phyloP scores from a whole-genome alignment of 1,140 invertebrate genomes.

The Macrocentrus cingulum region DNA sequence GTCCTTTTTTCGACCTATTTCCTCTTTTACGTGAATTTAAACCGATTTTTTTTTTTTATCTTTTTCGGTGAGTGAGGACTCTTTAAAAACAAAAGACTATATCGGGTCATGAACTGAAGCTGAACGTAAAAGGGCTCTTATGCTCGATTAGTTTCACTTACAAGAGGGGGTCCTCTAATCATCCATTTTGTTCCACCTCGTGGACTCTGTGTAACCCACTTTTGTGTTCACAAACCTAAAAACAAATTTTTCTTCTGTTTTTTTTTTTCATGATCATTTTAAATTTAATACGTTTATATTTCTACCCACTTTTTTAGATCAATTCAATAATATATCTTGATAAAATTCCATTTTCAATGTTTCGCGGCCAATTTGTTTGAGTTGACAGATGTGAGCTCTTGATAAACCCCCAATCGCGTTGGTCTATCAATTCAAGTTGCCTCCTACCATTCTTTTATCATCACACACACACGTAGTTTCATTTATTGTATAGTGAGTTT shows the following conservation, averaged over 20 bases:
- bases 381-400: conserved; percentile 30
- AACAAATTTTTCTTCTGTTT: no score
- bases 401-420: neutral
- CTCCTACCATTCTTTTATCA: neutral
- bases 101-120: conserved; percentile 14
- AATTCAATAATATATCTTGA: no score
- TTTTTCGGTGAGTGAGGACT: neutral
- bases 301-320: neutral
- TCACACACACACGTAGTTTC: neutral
- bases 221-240: neutral
- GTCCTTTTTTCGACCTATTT: conserved; percentile 18
- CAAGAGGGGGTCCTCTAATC: conserved; percentile 13
- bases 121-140: conserved; percentile 13
- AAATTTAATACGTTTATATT: no score
- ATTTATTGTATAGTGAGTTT: conserved; percentile 4
- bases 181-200: conserved; percentile 4
- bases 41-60: conserved; percentile 4
- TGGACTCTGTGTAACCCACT: neutral
- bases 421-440: conserved; percentile 10
- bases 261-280: no score
- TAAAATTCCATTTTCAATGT: neutral
- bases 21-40: conserved; percentile 14
- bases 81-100: neutral
- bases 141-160: conserved; percentile 20
- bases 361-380: neutral